Percentiles rank a stretch among this genome's conserved stretches.
Conservation (phyloP, 2,888 invertebrate genomes). For the Xanthorhoe spadicearia region DNA sequence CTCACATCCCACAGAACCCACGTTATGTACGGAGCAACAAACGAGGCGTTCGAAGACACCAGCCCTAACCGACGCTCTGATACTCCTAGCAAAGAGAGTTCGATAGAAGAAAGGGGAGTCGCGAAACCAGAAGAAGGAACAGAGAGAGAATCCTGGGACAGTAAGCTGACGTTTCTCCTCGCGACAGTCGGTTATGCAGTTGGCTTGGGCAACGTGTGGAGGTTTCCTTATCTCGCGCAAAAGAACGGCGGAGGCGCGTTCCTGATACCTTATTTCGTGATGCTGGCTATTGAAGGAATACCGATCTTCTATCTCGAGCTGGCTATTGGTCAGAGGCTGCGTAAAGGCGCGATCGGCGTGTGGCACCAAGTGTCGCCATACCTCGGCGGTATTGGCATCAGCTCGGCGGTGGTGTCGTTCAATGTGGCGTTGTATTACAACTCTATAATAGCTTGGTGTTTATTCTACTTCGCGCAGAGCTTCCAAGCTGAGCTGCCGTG, state of each 20-base stretch:
- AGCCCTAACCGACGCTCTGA: slow-evolving; percentile 75
- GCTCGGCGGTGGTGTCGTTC: slow-evolving; percentile 97
- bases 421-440: slow-evolving; percentile 98
- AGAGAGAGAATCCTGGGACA: slow-evolving; percentile 96
- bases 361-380: slow-evolving; percentile 97
- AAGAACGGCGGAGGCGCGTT: slow-evolving; percentile 99
- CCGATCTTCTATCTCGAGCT: slow-evolving; percentile 98
- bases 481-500: slow-evolving; percentile 96
- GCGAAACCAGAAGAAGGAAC: slow-evolving; percentile 89
- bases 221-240: slow-evolving; percentile 97
- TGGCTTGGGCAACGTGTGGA: slow-evolving; percentile 97
- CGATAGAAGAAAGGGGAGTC: slow-evolving; percentile 86
- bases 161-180: slow-evolving; percentile 94
- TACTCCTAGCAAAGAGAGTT: slow-evolving; percentile 86
- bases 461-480: slow-evolving; percentile 97
- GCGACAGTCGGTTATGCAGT: slow-evolving; percentile 98
- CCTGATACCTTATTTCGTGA: slow-evolving; percentile 97
- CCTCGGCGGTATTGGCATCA: slow-evolving; percentile 95
- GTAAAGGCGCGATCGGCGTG: slow-evolving; percentile 97
- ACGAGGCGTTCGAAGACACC: slow-evolving; percentile 89
- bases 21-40: slow-evolving; percentile 93
- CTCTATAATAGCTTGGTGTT: slow-evolving; percentile 98
- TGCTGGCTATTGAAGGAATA: slow-evolving; percentile 97
- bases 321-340: slow-evolving; percentile 96
- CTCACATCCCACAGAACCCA: slow-evolving; percentile 74